Conservation (phyloP, 2,113 vertebrate species). For the Tretioscincus oriximinensis region DNA sequence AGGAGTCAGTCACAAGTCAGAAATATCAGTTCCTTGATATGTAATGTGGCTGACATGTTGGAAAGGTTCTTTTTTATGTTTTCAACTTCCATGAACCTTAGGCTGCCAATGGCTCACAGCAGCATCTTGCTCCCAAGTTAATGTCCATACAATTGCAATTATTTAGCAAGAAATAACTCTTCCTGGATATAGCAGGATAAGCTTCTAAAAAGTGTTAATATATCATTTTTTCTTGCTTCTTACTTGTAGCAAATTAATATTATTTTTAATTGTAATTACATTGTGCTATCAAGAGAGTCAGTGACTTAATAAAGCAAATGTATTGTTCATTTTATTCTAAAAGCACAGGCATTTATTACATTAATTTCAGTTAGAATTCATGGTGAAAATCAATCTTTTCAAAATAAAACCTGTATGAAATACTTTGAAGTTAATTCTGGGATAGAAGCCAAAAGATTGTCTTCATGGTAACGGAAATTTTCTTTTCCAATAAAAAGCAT, state of each 20-base stretch:
- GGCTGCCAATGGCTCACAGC: too few relatives aligned
- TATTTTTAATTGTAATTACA: slow-evolving; percentile 26
- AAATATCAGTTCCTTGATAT: too few relatives aligned
- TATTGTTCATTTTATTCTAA: slow-evolving; percentile 32
- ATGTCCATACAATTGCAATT: background rate
- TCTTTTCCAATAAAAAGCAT: slow-evolving; percentile 30
- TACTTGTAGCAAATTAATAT: background rate
- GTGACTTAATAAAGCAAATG: background rate
- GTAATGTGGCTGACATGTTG: too few relatives aligned
- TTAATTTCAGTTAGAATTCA: slow-evolving; percentile 15
- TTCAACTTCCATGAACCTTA: too few relatives aligned
- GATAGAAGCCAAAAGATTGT: slow-evolving; percentile 46
- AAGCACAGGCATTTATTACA: slow-evolving; percentile 4
- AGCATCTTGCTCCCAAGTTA: background rate
- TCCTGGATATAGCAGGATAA: too few relatives aligned
- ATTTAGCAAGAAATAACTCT: background rate
- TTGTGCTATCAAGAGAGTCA: slow-evolving; percentile 14
- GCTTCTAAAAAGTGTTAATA: background rate
- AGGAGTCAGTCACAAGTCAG: too few relatives aligned
- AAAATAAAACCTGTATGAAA: slow-evolving; percentile 36
- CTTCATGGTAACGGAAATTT: slow-evolving; percentile 50
- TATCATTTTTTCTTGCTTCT: background rate
- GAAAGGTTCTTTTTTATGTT: too few relatives aligned
- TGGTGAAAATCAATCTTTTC: slow-evolving; percentile 40
- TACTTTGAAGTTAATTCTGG: slow-evolving; percentile 55